A percentile compares a stretch with the other conserved stretches of the same genome.
Conservation (phyloP, 2,113 vertebrate species). For the Phylloscopus trochilus region DNA sequence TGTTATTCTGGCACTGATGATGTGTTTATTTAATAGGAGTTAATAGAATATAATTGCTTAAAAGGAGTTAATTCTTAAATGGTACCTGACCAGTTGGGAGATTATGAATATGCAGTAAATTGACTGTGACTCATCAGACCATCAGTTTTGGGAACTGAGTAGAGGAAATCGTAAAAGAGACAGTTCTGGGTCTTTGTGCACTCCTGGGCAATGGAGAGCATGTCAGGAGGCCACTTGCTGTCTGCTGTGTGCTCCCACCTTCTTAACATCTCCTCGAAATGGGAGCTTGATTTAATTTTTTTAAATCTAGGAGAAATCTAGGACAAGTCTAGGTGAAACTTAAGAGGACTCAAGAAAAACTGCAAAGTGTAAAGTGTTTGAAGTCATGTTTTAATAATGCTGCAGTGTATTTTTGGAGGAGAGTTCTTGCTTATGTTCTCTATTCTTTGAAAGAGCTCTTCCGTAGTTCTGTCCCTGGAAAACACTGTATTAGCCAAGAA, state of each 20-base stretch:
- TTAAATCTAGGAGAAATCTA: not conserved
- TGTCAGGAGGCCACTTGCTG: not conserved
- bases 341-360: not conserved
- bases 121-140: not conserved
- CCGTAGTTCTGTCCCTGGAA: not conserved
- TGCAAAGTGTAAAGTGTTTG: not conserved
- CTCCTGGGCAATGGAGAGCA: not conserved
- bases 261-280: not conserved
- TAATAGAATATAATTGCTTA: not conserved
- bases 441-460: not conserved
- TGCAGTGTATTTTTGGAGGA: not conserved
- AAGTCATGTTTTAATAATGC: not conserved
- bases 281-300: not conserved
- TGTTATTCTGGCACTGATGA: not conserved
- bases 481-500: not conserved
- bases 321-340: not conserved
- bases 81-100: not conserved
- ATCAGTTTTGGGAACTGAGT: not conserved
- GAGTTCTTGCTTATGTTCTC: not conserved
- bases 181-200: rapidly evolving
- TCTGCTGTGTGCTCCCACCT: not conserved
- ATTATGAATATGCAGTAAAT: not conserved
- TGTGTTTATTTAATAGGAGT: not conserved
- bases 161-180: not conserved
- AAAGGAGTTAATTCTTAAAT: not conserved